Percentiles rank a stretch among this genome's conserved stretches.
Evolutionary conservation across 2,888 invertebrate genomes (phyloP).

Genomic region (Parapristionchus giblindavisi): DNA sequence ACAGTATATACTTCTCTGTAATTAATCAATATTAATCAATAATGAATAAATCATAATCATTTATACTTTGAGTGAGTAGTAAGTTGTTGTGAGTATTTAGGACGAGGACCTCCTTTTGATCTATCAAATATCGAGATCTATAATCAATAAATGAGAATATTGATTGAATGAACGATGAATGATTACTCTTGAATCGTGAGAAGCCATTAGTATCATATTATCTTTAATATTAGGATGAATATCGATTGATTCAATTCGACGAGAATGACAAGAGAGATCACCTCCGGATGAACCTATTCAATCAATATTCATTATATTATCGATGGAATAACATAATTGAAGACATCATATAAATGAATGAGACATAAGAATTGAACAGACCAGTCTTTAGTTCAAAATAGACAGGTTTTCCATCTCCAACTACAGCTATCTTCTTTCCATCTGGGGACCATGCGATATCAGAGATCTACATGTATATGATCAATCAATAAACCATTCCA

Average conservation of each 20-base stretch:
- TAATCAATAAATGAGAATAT: neutral
- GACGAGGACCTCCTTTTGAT: slow-evolving; percentile 9
- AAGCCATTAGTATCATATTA: slow-evolving; percentile 5
- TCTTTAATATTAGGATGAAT: slow-evolving; percentile 13
- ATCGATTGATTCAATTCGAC: slow-evolving; percentile 25
- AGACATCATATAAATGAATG: neutral
- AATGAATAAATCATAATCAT: neutral
- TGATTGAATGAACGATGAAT: neutral
- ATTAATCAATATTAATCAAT: neutral
- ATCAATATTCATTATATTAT: neutral
- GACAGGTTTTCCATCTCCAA: slow-evolving; percentile 7
- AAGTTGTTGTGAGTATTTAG: slow-evolving; percentile 16
- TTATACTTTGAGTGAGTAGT: neutral
- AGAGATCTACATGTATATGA: neutral
- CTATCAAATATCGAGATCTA: slow-evolving; percentile 15
- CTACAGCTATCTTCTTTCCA: slow-evolving; percentile 5
- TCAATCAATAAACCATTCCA: neutral
- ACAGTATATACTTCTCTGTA: slow-evolving; percentile 20
- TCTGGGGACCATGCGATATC: slow-evolving; percentile 29
- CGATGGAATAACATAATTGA: neutral
- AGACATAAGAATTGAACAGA: neutral
- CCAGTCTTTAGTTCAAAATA: slow-evolving; percentile 31
- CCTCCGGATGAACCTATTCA: slow-evolving; percentile 28
- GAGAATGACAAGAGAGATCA: slow-evolving; percentile 20
- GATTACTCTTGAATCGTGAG: slow-evolving; percentile 24